Evolutionary conservation across 2,113 vertebrate species (phyloP), one percentile per base, ranked within the genome.

Genomic region (Plotosus lineatus): DNA sequence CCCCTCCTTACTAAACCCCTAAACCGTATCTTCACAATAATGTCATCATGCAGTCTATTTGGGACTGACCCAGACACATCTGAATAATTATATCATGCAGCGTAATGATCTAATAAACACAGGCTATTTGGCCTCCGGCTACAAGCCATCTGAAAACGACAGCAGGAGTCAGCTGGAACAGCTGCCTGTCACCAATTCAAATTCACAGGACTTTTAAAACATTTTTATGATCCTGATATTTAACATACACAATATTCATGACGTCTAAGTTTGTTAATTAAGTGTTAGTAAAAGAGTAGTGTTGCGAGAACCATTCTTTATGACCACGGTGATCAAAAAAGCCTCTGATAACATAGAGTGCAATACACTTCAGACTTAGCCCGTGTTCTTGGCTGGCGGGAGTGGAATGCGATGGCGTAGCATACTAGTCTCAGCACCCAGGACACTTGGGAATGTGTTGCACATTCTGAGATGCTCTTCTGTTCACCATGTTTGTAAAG

Each of bases 91-190:
- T 38, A 36, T 44, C 44, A 6, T 28, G 53, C 42, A 17, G 40
- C 17, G 9, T 55, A 53, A 28, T 55, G 38, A 66, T 66, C 28
- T 42, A 48, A 51, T 63, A 53, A 76, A 56, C 63, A 69, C n/a
- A 9, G 9, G 26, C 44, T 46, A 69, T 50, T 40, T 38, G 21
- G 19, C 58, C 44, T 9, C 44, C 12, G 19, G 51, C 51, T 69
- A 1, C 68, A 17, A 69, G 46, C n/a, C 14, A 3, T 69, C 66
- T 44, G 40, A 69, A 69, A 5, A 31, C 42, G 68, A 48, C n/a
- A 31, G 46, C 28, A 28, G 69, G 69, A 51, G 46, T 73, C 28
- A 17, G 28, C 9, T 72, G 46, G 46, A 33, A 11, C 28, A 31
- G 28, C 9, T 33, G 46, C 46, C 8, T 21, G 28, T 50, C 31